phyloP scores from a whole-genome alignment of 2,888 invertebrate species.

The Macaria notata region DNA sequence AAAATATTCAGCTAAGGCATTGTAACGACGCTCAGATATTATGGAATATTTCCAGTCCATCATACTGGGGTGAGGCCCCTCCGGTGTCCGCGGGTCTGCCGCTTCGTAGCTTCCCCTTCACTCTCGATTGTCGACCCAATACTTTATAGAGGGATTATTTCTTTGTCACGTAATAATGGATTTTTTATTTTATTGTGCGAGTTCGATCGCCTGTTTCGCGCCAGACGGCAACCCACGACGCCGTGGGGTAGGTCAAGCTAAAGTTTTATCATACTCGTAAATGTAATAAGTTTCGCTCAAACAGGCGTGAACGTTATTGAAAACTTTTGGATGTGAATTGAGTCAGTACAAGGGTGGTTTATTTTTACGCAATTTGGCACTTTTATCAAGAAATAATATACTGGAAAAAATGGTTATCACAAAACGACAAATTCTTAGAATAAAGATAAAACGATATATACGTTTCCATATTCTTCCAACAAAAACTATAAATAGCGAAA shows the following conservation, averaged over 20 bases:
- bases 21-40: constrained; percentile 77
- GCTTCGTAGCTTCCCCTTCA: constrained; percentile 57
- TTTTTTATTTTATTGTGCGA: constrained; percentile 33
- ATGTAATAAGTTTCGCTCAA: constrained; percentile 20
- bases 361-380: too few species aligned
- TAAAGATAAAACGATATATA: too few species aligned
- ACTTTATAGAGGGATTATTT: constrained; percentile 41
- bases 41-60: constrained; percentile 78
- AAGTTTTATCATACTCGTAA: constrained; percentile 27
- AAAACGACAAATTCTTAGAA: too few species aligned
- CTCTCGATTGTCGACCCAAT: constrained; percentile 48
- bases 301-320: constrained; percentile 7
- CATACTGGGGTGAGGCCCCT: constrained; percentile 69
- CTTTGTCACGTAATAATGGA: constrained; percentile 38
- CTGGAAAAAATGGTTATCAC: too few species aligned
- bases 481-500: constrained; percentile 18
- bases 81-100: constrained; percentile 65
- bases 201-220: constrained; percentile 22
- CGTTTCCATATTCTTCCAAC: background rate
- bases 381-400: too few species aligned
- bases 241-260: constrained; percentile 46
- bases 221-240: constrained; percentile 20
- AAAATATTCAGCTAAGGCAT: constrained; percentile 80
- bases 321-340: constrained; percentile 3
- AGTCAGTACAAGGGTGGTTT: background rate